These are phyloP conservation scores for Anseranas semipalmata DNA, from an alignment of 2,113 vertebrate genomes.

Conservation along the genomic window DNA sequence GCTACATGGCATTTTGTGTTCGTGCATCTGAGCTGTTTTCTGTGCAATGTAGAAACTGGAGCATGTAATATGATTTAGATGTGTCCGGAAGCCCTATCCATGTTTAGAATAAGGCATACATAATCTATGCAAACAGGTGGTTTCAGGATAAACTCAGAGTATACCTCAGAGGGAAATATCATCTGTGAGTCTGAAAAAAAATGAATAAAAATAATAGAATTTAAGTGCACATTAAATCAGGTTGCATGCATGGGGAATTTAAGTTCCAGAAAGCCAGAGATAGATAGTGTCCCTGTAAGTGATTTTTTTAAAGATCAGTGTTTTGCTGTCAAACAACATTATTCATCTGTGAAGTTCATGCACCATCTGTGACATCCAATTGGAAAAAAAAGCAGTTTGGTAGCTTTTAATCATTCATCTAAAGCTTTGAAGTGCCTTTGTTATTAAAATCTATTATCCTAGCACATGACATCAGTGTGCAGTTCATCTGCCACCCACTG, in stretches of 20 bases:
- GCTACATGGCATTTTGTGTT: not conserved
- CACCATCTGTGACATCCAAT: constrained; percentile 12
- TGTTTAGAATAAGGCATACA: not conserved
- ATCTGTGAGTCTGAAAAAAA: not conserved
- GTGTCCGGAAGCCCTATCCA: not conserved
- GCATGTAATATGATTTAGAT: constrained; percentile 34
- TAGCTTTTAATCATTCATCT: constrained; percentile 18
- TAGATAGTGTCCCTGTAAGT: not conserved
- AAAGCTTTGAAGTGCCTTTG: not conserved
- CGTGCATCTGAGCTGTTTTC: not conserved
- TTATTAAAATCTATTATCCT: constrained; percentile 19
- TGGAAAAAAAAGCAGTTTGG: constrained; percentile 3
- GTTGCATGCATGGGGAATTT: not conserved
- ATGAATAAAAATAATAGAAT: not conserved
- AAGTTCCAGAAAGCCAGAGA: not conserved
- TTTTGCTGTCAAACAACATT: not conserved
- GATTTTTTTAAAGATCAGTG: not conserved
- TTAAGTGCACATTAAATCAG: not conserved
- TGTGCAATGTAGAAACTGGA: not conserved
- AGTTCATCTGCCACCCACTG: not conserved
- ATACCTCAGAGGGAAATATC: not conserved
- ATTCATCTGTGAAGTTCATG: constrained; percentile 36
- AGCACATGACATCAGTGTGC: not conserved
- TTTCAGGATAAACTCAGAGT: not conserved
- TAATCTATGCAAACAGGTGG: constrained; percentile 8